Percentiles rank a stretch among this genome's conserved stretches.
phyloP scores from a whole-genome alignment of 2,113 vertebrate species.

The Caloenas nicobarica region DNA sequence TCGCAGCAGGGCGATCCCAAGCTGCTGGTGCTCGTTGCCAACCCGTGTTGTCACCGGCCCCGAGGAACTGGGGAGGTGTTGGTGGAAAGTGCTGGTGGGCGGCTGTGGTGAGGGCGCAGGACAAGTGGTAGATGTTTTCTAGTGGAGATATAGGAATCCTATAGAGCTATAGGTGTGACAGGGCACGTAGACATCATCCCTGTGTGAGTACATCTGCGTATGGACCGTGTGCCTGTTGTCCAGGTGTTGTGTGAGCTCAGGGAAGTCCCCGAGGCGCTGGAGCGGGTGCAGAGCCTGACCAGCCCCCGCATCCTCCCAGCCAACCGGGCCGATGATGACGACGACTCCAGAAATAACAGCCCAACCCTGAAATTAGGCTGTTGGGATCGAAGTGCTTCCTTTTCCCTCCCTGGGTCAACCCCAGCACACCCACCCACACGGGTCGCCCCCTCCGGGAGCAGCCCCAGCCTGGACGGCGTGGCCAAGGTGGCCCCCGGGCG shows the following conservation, averaged over 20 bases:
- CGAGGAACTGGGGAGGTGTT: fast-evolving
- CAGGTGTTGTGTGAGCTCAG: background rate
- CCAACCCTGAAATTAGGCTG: background rate
- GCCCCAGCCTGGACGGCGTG: background rate
- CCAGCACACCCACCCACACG: background rate
- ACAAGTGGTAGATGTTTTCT: background rate
- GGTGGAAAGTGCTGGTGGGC: background rate
- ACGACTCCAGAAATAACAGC: constrained; percentile 19
- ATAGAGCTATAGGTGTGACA: fast-evolving
- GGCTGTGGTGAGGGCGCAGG: fast-evolving
- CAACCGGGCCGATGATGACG: fast-evolving
- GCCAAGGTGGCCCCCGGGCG: background rate
- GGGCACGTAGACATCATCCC: background rate
- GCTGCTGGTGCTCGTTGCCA: fast-evolving
- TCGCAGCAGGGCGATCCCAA: fast-evolving
- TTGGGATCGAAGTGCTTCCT: background rate
- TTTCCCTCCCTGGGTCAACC: background rate
- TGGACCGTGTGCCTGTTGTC: background rate
- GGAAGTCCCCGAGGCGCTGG: background rate
- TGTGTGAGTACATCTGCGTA: fast-evolving
- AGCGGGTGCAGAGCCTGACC: background rate
- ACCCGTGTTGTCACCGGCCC: background rate
- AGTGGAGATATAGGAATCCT: background rate
- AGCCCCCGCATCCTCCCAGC: background rate
- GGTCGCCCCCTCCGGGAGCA: background rate